These are phyloP conservation scores for Pteria penguin DNA, from an alignment of 2,888 invertebrate genomes.

Conservation along the genomic window DNA sequence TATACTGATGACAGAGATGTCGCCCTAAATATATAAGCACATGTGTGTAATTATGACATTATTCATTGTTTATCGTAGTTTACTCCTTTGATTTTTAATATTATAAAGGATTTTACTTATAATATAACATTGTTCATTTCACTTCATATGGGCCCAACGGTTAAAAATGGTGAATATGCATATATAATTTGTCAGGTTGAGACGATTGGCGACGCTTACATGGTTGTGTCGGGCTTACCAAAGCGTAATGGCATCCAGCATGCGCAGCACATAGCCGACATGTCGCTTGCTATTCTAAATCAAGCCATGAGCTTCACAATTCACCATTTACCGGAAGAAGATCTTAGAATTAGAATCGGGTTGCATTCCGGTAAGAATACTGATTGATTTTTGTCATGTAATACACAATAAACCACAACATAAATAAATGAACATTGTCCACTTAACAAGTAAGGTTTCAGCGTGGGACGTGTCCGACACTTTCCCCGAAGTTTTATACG, in stretches of 20 bases:
- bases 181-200: conserved; percentile 31
- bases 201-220: too few relatives aligned
- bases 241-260: conserved; percentile 66
- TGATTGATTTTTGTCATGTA: too few relatives aligned
- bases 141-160: neutral
- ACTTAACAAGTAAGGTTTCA: too few relatives aligned
- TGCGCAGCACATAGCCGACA: conserved; percentile 70
- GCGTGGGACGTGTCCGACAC: too few relatives aligned
- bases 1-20: too few relatives aligned
- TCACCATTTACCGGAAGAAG: conserved; percentile 60
- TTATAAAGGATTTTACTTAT: too few relatives aligned
- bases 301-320: conserved; percentile 66
- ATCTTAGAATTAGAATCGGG: conserved; percentile 70
- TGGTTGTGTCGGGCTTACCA: conserved; percentile 71
- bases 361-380: conserved; percentile 75
- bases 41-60: too few relatives aligned
- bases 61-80: neutral
- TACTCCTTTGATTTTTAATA: too few relatives aligned
- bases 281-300: conserved; percentile 65
- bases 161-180: too few relatives aligned
- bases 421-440: too few relatives aligned
- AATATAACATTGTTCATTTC: neutral
- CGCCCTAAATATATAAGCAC: too few relatives aligned
- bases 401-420: neutral
- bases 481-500: too few relatives aligned